A percentile compares a stretch with the other conserved stretches of the same genome.
These are phyloP conservation scores for Drosophila ezoana DNA, from an alignment of 2,888 invertebrate genomes.

Conservation along the genomic window DNA sequence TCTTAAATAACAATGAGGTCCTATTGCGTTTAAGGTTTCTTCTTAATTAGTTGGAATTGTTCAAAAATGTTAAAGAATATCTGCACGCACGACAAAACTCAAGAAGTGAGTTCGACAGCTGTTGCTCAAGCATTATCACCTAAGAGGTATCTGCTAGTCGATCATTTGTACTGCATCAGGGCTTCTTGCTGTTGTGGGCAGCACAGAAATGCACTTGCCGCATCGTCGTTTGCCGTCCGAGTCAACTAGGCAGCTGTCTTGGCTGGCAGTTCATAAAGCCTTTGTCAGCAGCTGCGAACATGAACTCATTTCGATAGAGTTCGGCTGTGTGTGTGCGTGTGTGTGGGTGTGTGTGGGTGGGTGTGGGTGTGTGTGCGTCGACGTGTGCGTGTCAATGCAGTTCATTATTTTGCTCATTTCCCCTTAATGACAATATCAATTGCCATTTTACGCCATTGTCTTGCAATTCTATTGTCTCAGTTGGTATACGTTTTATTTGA, in stretches of 20 bases:
- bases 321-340: neutral
- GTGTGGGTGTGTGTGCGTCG: constrained; percentile 1
- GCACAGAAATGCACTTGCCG: constrained; percentile 37
- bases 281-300: constrained; percentile 64
- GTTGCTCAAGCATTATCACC: neutral
- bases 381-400: constrained; percentile 34
- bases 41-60: no score
- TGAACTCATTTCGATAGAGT: constrained; percentile 30
- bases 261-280: constrained; percentile 59
- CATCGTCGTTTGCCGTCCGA: constrained; percentile 35
- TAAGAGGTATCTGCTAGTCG: constrained; percentile 2
- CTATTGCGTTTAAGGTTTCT: no score
- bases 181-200: constrained; percentile 11
- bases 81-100: no score
- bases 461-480: constrained; percentile 68
- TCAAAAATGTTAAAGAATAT: no score
- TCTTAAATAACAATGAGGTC: no score
- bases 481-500: constrained; percentile 69
- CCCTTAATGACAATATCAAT: constrained; percentile 80
- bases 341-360: neutral
- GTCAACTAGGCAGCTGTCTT: constrained; percentile 43
- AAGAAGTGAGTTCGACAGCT: neutral
- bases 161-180: neutral
- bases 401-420: constrained; percentile 77
- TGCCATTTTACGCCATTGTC: constrained; percentile 74